These are phyloP conservation scores for Gymnoscopelus microlampas DNA, from an alignment of 2,797 vertebrate species.

Conservation along the genomic window DNA sequence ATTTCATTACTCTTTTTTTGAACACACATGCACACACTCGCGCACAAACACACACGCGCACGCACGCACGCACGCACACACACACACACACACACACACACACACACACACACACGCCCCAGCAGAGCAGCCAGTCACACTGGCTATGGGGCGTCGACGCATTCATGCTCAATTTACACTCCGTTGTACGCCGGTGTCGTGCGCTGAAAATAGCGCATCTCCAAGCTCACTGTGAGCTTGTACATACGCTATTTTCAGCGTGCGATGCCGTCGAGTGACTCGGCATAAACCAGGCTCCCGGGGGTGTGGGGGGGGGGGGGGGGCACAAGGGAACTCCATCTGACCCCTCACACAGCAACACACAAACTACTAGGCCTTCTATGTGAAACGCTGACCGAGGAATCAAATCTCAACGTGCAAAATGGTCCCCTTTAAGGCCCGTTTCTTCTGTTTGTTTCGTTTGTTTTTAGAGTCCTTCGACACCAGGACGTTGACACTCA, in stretches of 20 bases:
- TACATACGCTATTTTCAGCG: too few relatives aligned
- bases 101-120: slow-evolving; percentile 39
- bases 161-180: slow-evolving; percentile 46
- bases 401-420: slow-evolving; percentile 38
- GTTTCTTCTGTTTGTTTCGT: slow-evolving; percentile 12
- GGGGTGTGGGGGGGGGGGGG: too few relatives aligned
- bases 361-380: slow-evolving; percentile 17
- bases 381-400: slow-evolving; percentile 34
- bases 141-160: slow-evolving; percentile 50
- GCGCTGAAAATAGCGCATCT: too few relatives aligned
- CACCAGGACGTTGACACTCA: slow-evolving; percentile 61
- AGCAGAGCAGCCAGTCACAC: slow-evolving; percentile 49
- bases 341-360: slow-evolving; percentile 39
- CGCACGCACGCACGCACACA: slow-evolving; percentile 8
- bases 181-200: too few relatives aligned
- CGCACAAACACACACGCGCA: slow-evolving; percentile 13
- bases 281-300: too few relatives aligned
- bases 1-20: slow-evolving; percentile 24
- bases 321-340: slow-evolving; percentile 37
- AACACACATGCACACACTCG: slow-evolving; percentile 22
- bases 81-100: slow-evolving; percentile 24
- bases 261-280: too few relatives aligned
- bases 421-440: slow-evolving; percentile 58
- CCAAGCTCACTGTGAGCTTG: too few relatives aligned
- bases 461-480: slow-evolving; percentile 68